A percentile compares a stretch with the other conserved stretches of the same genome.
phyloP scores from a whole-genome alignment of 1,140 invertebrate genomes.

The Lordiphosa mommai region DNA sequence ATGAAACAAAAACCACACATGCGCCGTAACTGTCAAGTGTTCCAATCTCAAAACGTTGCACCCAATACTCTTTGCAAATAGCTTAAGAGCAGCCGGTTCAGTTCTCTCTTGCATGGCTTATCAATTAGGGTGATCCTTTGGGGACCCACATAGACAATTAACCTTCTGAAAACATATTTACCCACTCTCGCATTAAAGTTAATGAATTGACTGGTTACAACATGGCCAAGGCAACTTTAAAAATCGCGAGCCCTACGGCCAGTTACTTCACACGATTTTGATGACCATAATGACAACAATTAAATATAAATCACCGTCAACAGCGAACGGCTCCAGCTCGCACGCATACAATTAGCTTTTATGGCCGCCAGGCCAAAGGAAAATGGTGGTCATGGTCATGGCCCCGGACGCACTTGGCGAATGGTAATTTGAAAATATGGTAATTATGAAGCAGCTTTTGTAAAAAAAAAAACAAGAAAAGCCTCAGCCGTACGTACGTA shows the following conservation, averaged over 20 bases:
- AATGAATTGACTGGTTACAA: not conserved
- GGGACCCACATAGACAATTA: no score
- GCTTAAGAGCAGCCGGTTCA: slow-evolving; percentile 21
- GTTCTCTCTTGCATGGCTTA: no score
- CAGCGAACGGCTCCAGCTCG: slow-evolving; percentile 4
- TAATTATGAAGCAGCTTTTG: slow-evolving; percentile 65
- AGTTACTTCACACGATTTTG: slow-evolving; percentile 50
- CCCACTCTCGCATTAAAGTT: no score
- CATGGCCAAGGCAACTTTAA: slow-evolving; percentile 22
- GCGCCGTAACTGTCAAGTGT: slow-evolving; percentile 9
- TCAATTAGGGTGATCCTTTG: no score
- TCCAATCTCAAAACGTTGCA: slow-evolving; percentile 17
- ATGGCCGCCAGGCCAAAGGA: slow-evolving; percentile 50
- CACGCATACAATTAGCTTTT: slow-evolving; percentile 77
- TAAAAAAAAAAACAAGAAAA: slow-evolving; percentile 14
- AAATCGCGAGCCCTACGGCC: not conserved
- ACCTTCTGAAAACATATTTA: no score
- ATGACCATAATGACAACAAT: slow-evolving; percentile 77
- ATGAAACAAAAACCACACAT: slow-evolving; percentile 19
- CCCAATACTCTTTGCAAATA: slow-evolving; percentile 21
- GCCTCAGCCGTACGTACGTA: not conserved
- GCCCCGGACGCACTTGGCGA: slow-evolving; percentile 45
- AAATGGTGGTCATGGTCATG: slow-evolving; percentile 40
- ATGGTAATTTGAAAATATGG: slow-evolving; percentile 77
- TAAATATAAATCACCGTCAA: slow-evolving; percentile 70